These are phyloP conservation scores for Phymastichus coffea DNA, from an alignment of 1,140 invertebrate genomes.

Conservation along the genomic window DNA sequence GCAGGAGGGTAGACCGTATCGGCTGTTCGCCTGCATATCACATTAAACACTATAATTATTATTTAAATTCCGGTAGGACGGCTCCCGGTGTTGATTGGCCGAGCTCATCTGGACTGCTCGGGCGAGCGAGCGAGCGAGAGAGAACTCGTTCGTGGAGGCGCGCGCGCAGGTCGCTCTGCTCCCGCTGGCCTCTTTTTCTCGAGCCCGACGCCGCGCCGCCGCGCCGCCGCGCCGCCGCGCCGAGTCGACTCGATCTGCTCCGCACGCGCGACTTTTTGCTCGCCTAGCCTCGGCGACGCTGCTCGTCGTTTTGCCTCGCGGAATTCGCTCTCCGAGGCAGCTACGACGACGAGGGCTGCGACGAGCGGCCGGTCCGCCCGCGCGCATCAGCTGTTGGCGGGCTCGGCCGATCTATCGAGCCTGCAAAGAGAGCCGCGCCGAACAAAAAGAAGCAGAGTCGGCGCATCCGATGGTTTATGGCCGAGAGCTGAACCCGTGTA, in stretches of 20 bases:
- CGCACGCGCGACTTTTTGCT: conserved; percentile 22
- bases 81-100: conserved; percentile 54
- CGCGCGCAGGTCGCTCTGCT: conserved; percentile 26
- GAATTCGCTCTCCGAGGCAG: conserved; percentile 51
- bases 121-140: too few relatives aligned
- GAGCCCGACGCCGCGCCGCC: conserved; percentile 7
- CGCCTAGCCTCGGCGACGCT: conserved; percentile 32
- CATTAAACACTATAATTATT: conserved; percentile 60
- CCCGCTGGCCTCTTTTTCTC: conserved; percentile 31
- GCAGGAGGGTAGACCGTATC: conserved; percentile 20
- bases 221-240: too few relatives aligned
- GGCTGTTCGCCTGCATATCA: conserved; percentile 47
- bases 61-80: conserved; percentile 59
- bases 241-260: conserved; percentile 25
- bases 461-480: conserved; percentile 52
- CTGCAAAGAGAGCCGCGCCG: conserved; percentile 25
- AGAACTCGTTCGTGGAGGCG: too few relatives aligned
- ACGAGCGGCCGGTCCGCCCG: conserved; percentile 40
- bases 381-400: conserved; percentile 35
- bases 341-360: conserved; percentile 15
- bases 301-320: conserved; percentile 50
- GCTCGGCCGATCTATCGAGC: conserved; percentile 14
- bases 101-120: conserved; percentile 24
- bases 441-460: conserved; percentile 28
- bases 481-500: conserved; percentile 56